phyloP scores from a whole-genome alignment of 2,888 invertebrate species.

The Quadriops clusia region DNA sequence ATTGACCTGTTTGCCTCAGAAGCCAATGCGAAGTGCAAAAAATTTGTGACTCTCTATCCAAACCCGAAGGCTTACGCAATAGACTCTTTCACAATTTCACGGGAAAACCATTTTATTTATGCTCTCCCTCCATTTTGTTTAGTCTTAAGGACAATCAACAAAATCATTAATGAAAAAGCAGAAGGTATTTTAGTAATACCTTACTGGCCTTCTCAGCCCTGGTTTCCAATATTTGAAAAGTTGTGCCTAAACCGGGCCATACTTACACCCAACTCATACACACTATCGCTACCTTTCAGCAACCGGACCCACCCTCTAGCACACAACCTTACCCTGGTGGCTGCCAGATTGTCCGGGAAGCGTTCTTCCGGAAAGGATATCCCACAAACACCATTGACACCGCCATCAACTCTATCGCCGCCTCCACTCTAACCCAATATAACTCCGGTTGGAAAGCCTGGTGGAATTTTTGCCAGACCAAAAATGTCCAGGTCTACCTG shows the following conservation, averaged over 20 bases:
- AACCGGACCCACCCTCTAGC: conserved; percentile 20
- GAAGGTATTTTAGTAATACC: conserved; percentile 24
- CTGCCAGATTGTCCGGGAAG: conserved; percentile 20
- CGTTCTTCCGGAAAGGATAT: conserved; percentile 14
- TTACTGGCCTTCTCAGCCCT: conserved; percentile 21
- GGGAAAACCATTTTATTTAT: conserved; percentile 16
- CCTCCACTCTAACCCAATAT: conserved; percentile 20
- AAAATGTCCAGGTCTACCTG: conserved; percentile 6
- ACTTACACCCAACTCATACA: too few species aligned
- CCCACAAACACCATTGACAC: conserved; percentile 13
- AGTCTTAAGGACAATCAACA: conserved; percentile 20
- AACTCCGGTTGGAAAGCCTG: conserved; percentile 17
- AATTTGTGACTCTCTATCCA: conserved; percentile 20
- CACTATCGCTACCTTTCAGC: too few species aligned
- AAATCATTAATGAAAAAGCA: conserved; percentile 23
- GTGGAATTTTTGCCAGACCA: conserved; percentile 16
- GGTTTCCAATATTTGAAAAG: conserved; percentile 25
- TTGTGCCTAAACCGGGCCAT: too few species aligned
- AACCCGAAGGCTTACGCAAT: conserved; percentile 18
- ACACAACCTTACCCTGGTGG: conserved; percentile 21
- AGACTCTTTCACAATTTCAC: conserved; percentile 21
- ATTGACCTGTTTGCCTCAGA: conserved; percentile 21
- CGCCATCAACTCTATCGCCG: conserved; percentile 17
- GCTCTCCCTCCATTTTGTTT: conserved; percentile 24
- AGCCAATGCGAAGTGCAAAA: conserved; percentile 20